Conservation (phyloP, 2,888 invertebrate species). For the Anagyrus pseudococci region DNA sequence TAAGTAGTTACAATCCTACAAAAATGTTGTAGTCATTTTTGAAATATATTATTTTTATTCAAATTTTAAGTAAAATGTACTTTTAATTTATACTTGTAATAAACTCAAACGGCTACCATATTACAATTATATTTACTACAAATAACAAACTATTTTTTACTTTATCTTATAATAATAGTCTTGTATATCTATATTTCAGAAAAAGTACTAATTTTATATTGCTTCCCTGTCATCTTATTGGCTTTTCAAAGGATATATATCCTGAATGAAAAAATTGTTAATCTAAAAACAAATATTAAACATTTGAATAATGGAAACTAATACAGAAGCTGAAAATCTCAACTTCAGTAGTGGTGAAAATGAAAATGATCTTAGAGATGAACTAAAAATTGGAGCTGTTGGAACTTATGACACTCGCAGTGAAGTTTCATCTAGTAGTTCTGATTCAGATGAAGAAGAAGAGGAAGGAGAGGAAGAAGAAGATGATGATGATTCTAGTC, state of each 20-base stretch:
- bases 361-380: conserved; percentile 76
- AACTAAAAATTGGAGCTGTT: conserved; percentile 78
- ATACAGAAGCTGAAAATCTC: conserved; percentile 50
- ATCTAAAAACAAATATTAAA: conserved; percentile 14
- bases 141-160: too few relatives aligned
- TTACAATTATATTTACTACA: too few relatives aligned
- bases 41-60: neutral
- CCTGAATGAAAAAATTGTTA: conserved; percentile 29
- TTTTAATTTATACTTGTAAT: too few relatives aligned
- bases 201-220: conserved; percentile 2
- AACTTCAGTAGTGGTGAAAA: conserved; percentile 58
- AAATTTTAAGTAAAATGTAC: too few relatives aligned
- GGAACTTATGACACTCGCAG: conserved; percentile 84
- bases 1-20: too few relatives aligned
- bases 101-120: too few relatives aligned
- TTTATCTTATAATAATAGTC: conserved; percentile 29
- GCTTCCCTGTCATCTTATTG: conserved; percentile 19
- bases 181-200: conserved; percentile 50
- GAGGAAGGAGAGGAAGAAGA: conserved; percentile 28
- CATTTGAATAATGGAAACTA: conserved; percentile 30
- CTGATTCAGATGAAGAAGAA: too few relatives aligned
- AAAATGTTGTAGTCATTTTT: conserved; percentile 26
- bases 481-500: conserved; percentile 64
- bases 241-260: conserved; percentile 29
- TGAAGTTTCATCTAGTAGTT: conserved; percentile 85